These are phyloP conservation scores for Urophycis tenuis DNA, from an alignment of 2,797 vertebrate genomes.

Conservation along the genomic window DNA sequence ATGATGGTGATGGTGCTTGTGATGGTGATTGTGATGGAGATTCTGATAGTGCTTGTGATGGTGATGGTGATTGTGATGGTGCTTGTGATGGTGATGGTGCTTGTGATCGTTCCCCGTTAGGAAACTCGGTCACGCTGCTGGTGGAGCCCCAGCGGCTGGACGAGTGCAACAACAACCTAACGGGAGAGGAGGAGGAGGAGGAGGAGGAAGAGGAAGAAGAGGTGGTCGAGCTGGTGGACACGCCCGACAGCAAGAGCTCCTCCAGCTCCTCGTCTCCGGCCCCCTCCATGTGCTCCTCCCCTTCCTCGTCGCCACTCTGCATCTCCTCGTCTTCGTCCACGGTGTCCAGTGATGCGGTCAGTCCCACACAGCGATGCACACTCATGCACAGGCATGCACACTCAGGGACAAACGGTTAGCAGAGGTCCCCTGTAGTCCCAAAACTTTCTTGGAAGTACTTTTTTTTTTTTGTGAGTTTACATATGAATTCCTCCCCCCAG, in stretches of 20 bases:
- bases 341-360: conserved; percentile 89
- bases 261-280: conserved; percentile 91
- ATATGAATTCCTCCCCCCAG: conserved; percentile 48
- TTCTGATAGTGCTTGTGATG: too few relatives aligned
- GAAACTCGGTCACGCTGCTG: conserved; percentile 85
- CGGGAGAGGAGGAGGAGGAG: conserved; percentile 67
- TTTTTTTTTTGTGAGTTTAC: not conserved
- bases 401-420: too few relatives aligned
- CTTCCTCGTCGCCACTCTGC: conserved; percentile 84
- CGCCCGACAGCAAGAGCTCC: conserved; percentile 83
- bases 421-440: too few relatives aligned
- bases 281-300: conserved; percentile 83
- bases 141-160: conserved; percentile 89
- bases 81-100: too few relatives aligned
- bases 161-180: conserved; percentile 92
- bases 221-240: conserved; percentile 68
- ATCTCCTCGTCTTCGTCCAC: conserved; percentile 83
- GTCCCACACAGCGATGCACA: conserved; percentile 45
- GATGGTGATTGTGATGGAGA: too few relatives aligned
- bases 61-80: too few relatives aligned
- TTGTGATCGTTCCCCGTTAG: conserved; percentile 44
- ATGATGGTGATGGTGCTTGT: too few relatives aligned
- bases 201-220: conserved; percentile 68
- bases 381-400: not conserved
- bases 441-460: too few relatives aligned